phyloP scores from a whole-genome alignment of 2,113 vertebrate species.

The Urocynchramus pylzowi region DNA sequence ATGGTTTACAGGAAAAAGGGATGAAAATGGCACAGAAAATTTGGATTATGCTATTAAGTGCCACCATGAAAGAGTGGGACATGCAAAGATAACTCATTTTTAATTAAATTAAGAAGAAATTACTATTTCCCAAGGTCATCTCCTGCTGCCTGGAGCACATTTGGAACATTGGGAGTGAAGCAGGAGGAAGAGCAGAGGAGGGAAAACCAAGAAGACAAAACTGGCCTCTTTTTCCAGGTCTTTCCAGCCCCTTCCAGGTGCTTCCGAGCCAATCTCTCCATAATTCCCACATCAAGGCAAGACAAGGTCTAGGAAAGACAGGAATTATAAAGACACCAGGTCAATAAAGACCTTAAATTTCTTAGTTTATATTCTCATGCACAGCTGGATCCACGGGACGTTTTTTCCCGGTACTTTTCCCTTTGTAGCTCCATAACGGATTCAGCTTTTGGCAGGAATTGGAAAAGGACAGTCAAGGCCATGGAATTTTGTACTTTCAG shows the following conservation, averaged over 20 bases:
- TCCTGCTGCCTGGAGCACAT: not conserved
- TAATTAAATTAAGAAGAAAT: not conserved
- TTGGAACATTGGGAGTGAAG: not conserved
- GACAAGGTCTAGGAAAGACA: not conserved
- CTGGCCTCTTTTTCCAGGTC: not conserved
- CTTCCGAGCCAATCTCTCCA: not conserved
- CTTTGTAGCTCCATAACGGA: rapidly evolving
- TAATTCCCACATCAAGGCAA: not conserved
- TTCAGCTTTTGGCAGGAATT: not conserved
- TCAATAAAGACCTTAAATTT: not conserved
- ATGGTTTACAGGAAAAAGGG: not conserved
- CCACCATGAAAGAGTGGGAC: not conserved
- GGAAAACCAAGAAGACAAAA: not conserved
- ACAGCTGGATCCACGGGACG: not conserved
- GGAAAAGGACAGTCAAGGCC: not conserved
- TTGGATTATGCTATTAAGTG: not conserved
- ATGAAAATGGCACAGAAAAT: not conserved
- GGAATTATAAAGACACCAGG: not conserved
- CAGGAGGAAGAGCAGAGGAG: not conserved
- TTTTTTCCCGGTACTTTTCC: not conserved
- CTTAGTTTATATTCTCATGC: rapidly evolving
- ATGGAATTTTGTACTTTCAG: not conserved
- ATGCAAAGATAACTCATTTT: rapidly evolving
- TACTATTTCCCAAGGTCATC: not conserved
- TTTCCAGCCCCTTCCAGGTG: not conserved